Evolutionary conservation across 2,797 vertebrate genomes (phyloP).

Genomic region (Thaleichthys pacificus): DNA sequence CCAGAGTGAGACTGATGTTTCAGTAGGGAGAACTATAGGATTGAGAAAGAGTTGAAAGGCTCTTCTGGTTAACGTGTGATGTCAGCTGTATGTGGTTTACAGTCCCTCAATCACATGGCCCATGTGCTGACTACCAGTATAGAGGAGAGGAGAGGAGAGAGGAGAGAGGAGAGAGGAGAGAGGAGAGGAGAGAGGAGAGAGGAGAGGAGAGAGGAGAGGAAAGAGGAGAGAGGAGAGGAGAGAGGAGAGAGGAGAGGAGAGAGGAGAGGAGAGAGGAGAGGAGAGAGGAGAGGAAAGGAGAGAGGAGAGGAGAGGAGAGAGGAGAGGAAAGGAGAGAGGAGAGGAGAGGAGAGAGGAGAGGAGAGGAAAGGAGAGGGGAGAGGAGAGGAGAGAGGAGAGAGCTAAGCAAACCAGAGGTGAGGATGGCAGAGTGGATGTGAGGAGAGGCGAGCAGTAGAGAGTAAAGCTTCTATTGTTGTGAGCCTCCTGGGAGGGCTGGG

Average conservation of each 20-base stretch:
- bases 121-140: background rate
- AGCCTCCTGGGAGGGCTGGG: conserved; percentile 28
- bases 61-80: background rate
- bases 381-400: background rate
- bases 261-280: background rate
- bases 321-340: too few species aligned
- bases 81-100: background rate
- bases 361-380: too few species aligned
- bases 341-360: background rate
- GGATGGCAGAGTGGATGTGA: background rate
- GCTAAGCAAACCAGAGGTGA: background rate
- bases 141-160: conserved; percentile 35
- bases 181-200: too few species aligned
- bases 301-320: too few species aligned
- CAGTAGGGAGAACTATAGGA: conserved; percentile 28
- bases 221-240: too few species aligned
- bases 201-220: too few species aligned
- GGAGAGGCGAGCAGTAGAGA: background rate
- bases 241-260: too few species aligned
- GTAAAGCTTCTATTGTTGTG: conserved; percentile 34
- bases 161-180: too few species aligned
- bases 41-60: background rate
- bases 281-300: conserved; percentile 33
- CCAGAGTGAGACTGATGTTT: conserved; percentile 34
- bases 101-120: background rate